These are phyloP conservation scores for Coregonus suidteri DNA, from an alignment of 2,797 vertebrate species.

Conservation along the genomic window DNA sequence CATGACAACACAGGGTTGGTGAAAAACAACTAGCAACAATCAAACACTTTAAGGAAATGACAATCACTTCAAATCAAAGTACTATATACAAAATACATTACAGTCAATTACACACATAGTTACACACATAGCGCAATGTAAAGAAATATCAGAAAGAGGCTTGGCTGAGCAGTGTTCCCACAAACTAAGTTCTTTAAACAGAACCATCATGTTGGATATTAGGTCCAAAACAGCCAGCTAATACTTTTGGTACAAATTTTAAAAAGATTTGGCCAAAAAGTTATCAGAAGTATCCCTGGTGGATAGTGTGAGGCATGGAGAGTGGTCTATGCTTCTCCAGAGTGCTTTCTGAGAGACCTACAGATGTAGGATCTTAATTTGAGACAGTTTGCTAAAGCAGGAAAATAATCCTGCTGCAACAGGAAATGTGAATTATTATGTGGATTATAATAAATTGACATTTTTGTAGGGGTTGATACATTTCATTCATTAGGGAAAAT, in stretches of 20 bases:
- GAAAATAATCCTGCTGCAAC: too few species aligned
- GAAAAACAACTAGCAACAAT: slow-evolving; percentile 67
- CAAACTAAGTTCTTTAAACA: slow-evolving; percentile 94
- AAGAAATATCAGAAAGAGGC: slow-evolving; percentile 34
- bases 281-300: background rate
- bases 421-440: too few species aligned
- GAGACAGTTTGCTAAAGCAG: too few species aligned
- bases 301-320: background rate
- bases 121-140: slow-evolving; percentile 58
- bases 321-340: background rate
- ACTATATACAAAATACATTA: slow-evolving; percentile 76
- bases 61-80: slow-evolving; percentile 53
- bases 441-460: too few species aligned
- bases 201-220: slow-evolving; percentile 82
- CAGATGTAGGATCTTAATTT: too few species aligned
- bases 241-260: background rate
- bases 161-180: slow-evolving; percentile 78
- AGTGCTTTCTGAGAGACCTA: background rate
- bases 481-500: too few species aligned
- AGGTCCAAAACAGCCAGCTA: slow-evolving; percentile 55
- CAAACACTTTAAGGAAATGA: slow-evolving; percentile 57
- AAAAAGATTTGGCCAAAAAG: background rate
- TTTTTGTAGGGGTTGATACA: too few species aligned
- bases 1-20: slow-evolving; percentile 48
- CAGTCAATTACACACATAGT: slow-evolving; percentile 65